Base-by-base conservation (phyloP, 2,888 invertebrate genomes). In the Chouioia cunea region DNA sequence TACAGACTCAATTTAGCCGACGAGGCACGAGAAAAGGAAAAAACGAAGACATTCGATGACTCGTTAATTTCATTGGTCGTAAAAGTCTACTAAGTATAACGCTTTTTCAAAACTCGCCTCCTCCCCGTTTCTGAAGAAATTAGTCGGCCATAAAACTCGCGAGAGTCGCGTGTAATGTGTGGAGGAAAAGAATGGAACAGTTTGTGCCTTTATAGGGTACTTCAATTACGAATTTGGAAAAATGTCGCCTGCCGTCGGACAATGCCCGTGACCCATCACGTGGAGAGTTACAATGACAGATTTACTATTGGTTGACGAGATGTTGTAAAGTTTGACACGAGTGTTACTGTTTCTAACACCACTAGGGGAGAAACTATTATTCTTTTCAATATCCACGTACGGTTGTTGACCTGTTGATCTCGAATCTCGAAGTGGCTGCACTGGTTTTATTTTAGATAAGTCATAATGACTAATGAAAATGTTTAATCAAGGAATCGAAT, bases 161-260 rank as follows among this genome's bases (percentile, higher is more conserved):
- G 23, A 18, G 47, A 48, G 66, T 59, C 67, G 63, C 59, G 57
- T 59, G 64, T 50, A 59, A 48, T 23, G 54, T 18, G 46, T 18
- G 44, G 22, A 23, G 22, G 8, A 23, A 22, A 23, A 18, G 14
- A 23, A 22, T 23, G 20, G 27, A 27, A 27, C 6, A 6, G 27
- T 27, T 27, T 15, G 20, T 43, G 74, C 75, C 77, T 74, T 72
- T 27, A 27, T 27, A 65, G 65, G 77, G 77, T 75, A 74, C 76
- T 76, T 76, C 75, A 76, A 77, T 78, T 76, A 76, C 75, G 73
- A 71, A 69, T 75, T 76, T n/a, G n/a, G 77, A 76, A 75, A 77
- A 78, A 77, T 77, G 75, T 27, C 71, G 75, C 73, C 71, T 58
- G 57, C 71, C 75, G 73, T 71, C 18, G n/a, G 36, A n/a, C 36